A percentile compares a stretch with the other conserved stretches of the same genome.
phyloP scores from a whole-genome alignment of 1,140 invertebrate genomes.

The Aphaenogaster rudis region DNA sequence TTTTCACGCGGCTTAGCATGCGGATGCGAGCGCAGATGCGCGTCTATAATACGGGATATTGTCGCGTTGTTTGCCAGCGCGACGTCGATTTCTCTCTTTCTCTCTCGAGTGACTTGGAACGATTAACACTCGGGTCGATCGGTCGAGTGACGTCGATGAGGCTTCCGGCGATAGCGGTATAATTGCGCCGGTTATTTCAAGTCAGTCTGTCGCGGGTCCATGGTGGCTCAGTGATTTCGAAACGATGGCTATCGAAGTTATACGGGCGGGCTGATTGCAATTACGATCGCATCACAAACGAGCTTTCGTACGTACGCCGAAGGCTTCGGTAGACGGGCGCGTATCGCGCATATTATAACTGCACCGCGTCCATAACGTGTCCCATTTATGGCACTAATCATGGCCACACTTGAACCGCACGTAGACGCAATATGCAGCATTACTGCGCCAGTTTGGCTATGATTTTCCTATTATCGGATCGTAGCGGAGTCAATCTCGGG shows the following conservation, averaged over 20 bases:
- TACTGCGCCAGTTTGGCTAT: slow-evolving; percentile 54
- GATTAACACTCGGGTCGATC: slow-evolving; percentile 64
- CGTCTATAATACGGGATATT: slow-evolving; percentile 29
- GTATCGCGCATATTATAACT: slow-evolving; percentile 64
- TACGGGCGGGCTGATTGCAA: slow-evolving; percentile 59
- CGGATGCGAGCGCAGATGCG: background rate
- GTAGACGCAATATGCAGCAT: slow-evolving; percentile 67
- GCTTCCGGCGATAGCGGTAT: slow-evolving; percentile 49
- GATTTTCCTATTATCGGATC: slow-evolving; percentile 72
- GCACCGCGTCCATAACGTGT: slow-evolving; percentile 58
- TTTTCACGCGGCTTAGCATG: slow-evolving; percentile 2
- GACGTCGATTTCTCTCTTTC: slow-evolving; percentile 45
- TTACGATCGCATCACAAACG: slow-evolving; percentile 39
- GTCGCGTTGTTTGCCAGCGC: slow-evolving; percentile 45
- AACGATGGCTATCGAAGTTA: slow-evolving; percentile 66
- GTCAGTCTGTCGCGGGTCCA: slow-evolving; percentile 4
- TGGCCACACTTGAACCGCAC: slow-evolving; percentile 67
- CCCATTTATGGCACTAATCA: slow-evolving; percentile 70
- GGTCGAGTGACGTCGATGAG: slow-evolving; percentile 61
- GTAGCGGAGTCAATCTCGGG: slow-evolving; percentile 50
- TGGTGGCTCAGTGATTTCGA: slow-evolving; percentile 57
- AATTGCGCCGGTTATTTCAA: slow-evolving; percentile 71
- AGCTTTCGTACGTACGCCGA: slow-evolving; percentile 55
- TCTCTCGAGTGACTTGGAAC: slow-evolving; percentile 54
- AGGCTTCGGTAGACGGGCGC: slow-evolving; percentile 17